Conservation (phyloP, 2,797 vertebrate species). For the Zenarchopterus dispar region DNA sequence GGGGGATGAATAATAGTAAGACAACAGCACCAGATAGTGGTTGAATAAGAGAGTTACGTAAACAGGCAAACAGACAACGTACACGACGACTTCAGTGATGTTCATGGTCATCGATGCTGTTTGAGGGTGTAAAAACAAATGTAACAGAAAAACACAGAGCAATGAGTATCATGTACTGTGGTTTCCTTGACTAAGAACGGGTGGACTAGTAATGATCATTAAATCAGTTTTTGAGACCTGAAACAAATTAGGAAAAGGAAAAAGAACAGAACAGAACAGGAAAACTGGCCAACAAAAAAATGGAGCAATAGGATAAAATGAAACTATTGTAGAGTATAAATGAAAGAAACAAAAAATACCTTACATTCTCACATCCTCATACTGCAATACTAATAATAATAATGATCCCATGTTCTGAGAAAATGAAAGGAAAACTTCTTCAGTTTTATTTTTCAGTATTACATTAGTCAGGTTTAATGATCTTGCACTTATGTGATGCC, state of each 20-base stretch:
- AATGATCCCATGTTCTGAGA: too few species aligned
- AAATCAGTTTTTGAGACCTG: constrained; percentile 36
- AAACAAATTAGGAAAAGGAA: neutral
- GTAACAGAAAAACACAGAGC: neutral
- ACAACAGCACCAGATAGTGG: constrained; percentile 81
- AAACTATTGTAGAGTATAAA: too few species aligned
- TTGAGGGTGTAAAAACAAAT: neutral
- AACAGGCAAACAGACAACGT: constrained; percentile 34
- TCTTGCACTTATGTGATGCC: too few species aligned
- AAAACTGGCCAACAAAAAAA: too few species aligned
- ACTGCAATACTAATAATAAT: too few species aligned
- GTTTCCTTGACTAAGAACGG: constrained; percentile 21
- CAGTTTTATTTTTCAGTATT: too few species aligned
- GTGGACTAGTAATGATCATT: constrained; percentile 39
- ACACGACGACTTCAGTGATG: constrained; percentile 16
- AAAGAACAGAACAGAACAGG: too few species aligned
- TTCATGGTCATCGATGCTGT: constrained; percentile 7
- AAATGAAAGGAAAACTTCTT: too few species aligned
- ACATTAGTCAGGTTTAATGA: too few species aligned
- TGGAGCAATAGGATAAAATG: too few species aligned
- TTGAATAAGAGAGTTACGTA: constrained; percentile 54
- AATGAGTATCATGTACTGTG: constrained; percentile 38
- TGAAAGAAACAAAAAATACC: too few species aligned
- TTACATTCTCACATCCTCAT: too few species aligned
- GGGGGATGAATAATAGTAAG: constrained; percentile 60